Percentiles rank a stretch among this genome's conserved stretches.
phyloP scores from a whole-genome alignment of 2,888 invertebrate species.

The Eupithecia exiguata region DNA sequence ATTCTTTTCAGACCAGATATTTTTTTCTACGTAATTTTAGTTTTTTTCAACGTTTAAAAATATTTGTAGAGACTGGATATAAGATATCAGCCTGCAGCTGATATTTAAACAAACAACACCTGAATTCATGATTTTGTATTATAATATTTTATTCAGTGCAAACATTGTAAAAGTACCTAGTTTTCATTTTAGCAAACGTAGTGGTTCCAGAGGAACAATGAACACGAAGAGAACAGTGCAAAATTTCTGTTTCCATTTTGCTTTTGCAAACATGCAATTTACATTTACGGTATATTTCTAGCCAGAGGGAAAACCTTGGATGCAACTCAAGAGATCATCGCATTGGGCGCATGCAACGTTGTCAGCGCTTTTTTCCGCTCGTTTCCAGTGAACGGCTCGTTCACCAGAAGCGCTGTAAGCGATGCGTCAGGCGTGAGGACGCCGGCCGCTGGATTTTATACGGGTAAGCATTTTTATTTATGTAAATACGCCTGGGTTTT shows the following conservation, averaged over 20 bases:
- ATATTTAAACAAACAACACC: neutral
- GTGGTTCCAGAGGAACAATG: conserved; percentile 1
- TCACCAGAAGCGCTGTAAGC: conserved; percentile 90
- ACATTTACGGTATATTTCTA: conserved; percentile 58
- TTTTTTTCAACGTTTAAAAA: too few species aligned
- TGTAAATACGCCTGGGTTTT: neutral
- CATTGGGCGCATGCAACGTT: conserved; percentile 89
- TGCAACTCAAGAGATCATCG: conserved; percentile 92
- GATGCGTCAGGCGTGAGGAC: conserved; percentile 91
- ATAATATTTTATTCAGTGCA: neutral
- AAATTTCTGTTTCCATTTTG: conserved; percentile 1
- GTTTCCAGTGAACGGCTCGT: conserved; percentile 90
- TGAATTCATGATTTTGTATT: neutral
- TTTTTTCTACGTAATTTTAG: neutral
- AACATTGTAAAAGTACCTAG: neutral
- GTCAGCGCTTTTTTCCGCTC: conserved; percentile 90
- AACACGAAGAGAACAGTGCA: neutral
- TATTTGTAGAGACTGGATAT: too few species aligned
- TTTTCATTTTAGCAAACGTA: neutral
- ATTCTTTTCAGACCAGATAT: neutral
- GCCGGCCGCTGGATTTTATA: conserved; percentile 89
- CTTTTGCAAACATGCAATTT: conserved; percentile 17
- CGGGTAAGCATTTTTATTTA: conserved; percentile 74
- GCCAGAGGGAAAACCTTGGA: conserved; percentile 88
- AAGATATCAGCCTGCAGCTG: neutral